phyloP scores from a whole-genome alignment of 2,888 invertebrate species.

The Chromoteleia sp. region DNA sequence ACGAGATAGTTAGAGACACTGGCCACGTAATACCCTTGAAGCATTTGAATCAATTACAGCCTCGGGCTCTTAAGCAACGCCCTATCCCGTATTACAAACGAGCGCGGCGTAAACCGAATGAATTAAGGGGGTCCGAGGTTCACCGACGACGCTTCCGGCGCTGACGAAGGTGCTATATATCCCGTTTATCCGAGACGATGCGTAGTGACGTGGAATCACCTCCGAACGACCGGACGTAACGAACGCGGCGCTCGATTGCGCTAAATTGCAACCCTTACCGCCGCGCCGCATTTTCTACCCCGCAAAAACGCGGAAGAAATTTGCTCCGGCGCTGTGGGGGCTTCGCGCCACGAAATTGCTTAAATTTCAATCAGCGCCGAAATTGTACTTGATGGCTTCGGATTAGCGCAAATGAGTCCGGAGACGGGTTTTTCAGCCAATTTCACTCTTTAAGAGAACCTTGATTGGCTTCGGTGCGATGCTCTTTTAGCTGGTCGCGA shows the following conservation, averaged over 20 bases:
- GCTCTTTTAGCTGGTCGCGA: neutral
- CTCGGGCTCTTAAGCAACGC: constrained; percentile 76
- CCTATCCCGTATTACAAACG: constrained; percentile 76
- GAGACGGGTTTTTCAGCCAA: constrained; percentile 61
- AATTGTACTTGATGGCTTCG: constrained; percentile 69
- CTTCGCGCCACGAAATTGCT: constrained; percentile 51
- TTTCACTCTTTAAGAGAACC: constrained; percentile 53
- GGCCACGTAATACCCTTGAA: constrained; percentile 75
- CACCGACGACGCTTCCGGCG: constrained; percentile 35
- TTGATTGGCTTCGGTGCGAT: constrained; percentile 38
- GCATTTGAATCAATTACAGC: constrained; percentile 82
- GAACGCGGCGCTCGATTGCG: constrained; percentile 39
- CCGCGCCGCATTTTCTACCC: neutral
- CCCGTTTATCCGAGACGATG: constrained; percentile 33
- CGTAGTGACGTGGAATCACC: constrained; percentile 32
- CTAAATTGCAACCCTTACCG: constrained; percentile 33
- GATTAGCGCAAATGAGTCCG: constrained; percentile 60
- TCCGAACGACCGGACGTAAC: constrained; percentile 53
- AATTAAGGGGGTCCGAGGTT: constrained; percentile 75
- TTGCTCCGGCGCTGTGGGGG: constrained; percentile 32
- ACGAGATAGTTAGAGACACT: constrained; percentile 33
- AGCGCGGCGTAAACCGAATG: constrained; percentile 79
- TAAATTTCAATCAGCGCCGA: constrained; percentile 69
- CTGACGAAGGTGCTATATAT: constrained; percentile 47
- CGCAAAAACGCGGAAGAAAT: constrained; percentile 28